These are phyloP conservation scores for Anneissia japonica DNA, from an alignment of 35 echinoderm and acorn worm genomes.

Conservation along the genomic window DNA sequence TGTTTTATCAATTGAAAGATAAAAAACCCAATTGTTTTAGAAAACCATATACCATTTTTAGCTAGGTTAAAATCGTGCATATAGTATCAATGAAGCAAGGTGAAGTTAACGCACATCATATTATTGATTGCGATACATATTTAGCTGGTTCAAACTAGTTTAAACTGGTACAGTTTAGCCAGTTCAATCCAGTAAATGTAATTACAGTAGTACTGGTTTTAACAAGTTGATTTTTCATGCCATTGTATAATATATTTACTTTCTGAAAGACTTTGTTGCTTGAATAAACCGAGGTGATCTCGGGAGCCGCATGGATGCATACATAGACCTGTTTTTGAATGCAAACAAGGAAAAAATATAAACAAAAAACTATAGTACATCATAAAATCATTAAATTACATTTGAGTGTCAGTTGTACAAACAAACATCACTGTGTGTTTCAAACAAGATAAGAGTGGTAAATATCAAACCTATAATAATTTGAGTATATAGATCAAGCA, in stretches of 20 bases:
- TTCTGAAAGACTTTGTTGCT: background rate
- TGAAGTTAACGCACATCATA: background rate
- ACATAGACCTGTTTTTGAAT: background rate
- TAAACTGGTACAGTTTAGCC: background rate
- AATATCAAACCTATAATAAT: too few relatives aligned
- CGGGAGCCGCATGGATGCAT: background rate
- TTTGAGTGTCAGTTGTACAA: too few relatives aligned
- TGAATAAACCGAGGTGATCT: background rate
- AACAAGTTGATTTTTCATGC: background rate
- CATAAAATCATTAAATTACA: too few relatives aligned
- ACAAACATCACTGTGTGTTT: too few relatives aligned
- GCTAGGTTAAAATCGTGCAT: background rate
- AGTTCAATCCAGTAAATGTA: background rate
- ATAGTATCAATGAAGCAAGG: background rate
- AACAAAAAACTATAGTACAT: too few relatives aligned
- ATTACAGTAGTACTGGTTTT: background rate
- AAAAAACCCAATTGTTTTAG: background rate
- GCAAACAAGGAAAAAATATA: background rate
- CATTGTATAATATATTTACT: background rate
- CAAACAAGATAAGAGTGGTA: too few relatives aligned
- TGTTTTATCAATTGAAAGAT: background rate
- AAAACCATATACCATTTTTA: background rate
- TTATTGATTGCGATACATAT: background rate
- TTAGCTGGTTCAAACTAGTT: background rate
- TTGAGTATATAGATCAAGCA: too few relatives aligned